Evolutionary conservation across 53 echinoderm and acorn worm species (phyloP).

Genomic region (Arbacia lixula): DNA sequence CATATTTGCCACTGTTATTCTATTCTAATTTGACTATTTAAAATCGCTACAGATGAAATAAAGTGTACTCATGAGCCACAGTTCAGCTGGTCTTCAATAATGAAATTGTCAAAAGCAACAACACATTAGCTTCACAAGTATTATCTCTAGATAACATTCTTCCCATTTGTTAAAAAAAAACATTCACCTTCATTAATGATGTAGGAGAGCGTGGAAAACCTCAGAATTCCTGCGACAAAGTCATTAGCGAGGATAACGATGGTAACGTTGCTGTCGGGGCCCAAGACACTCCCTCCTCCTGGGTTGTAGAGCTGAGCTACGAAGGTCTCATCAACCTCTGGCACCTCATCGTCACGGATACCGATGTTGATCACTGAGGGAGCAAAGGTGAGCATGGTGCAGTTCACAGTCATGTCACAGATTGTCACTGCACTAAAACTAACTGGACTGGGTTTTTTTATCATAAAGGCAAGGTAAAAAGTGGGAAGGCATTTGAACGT

Average conservation of each 20-base stretch:
- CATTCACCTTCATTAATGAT: slow-evolving; percentile 90
- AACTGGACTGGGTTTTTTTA: too few relatives aligned
- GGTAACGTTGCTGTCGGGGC: slow-evolving; percentile 71
- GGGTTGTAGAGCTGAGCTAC: slow-evolving; percentile 87
- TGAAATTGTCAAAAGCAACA: neutral
- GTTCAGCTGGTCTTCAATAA: too few relatives aligned
- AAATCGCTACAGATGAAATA: too few relatives aligned
- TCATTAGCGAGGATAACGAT: slow-evolving; percentile 92
- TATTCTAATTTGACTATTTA: too few relatives aligned
- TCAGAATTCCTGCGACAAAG: slow-evolving; percentile 90
- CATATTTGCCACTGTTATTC: too few relatives aligned
- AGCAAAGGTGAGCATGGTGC: too few relatives aligned
- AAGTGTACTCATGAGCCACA: too few relatives aligned
- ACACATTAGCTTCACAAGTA: neutral
- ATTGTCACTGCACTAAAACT: too few relatives aligned
- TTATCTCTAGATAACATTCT: neutral
- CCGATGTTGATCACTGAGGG: slow-evolving; percentile 97
- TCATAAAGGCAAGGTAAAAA: too few relatives aligned
- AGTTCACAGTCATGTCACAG: too few relatives aligned
- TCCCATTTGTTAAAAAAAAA: neutral
- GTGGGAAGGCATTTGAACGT: too few relatives aligned
- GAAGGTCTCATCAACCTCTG: slow-evolving; percentile 85
- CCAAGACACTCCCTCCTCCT: slow-evolving; percentile 84
- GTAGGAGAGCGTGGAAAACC: slow-evolving; percentile 78
- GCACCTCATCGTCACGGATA: slow-evolving; percentile 82